Evolutionary conservation across 1,140 invertebrate genomes (phyloP), one percentile per base, ranked within the genome.

Genomic region (Temnothorax nylanderi): DNA sequence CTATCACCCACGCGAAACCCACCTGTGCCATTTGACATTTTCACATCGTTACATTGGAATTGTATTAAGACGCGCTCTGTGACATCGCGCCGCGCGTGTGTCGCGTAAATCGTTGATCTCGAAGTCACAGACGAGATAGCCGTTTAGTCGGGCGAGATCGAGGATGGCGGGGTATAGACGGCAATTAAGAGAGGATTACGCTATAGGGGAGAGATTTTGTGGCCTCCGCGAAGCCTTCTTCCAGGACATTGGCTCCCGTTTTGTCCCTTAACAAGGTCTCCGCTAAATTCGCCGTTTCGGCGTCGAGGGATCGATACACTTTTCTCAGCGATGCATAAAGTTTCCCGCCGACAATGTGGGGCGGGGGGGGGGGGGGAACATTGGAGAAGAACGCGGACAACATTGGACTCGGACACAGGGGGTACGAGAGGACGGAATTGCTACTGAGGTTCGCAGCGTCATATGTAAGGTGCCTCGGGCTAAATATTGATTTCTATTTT

Each of bases 271-370:
- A 60, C 54, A 8, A 37, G 44, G 54, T 75, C 26, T 1, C 16
- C 26, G 54, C 54, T 74, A 60, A 60, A 84, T 62, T 84, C 56
- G 54, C 37, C 80, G 32, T 81, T 81, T 81, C 21, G 34, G 34
- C 8, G 5, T 47, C 67, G 10, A 3, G 3, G 0, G 41, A 84
- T 84, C 80, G 80, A 84, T 84, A 75, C 26, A 44, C 26, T 82
- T 74, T 74, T 71, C 80, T 41, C 21, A 51, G 26, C 26, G 21
- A 74, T 75, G 80, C 69, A 75, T 69, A 54, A 84, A 84, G 69
- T 75, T 84, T 49, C 18, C 34, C 13, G 51, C 44, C 13, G n/a
- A 13, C 37, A 6, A 32, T 21, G 65, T 18, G 34, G 5, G 18
- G 26, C 26, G 41, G 18, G 6, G 3, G 1, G 37, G 18, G 37